Conservation (phyloP, 2,113 vertebrate genomes). For the Corythornis madagascariensis region DNA sequence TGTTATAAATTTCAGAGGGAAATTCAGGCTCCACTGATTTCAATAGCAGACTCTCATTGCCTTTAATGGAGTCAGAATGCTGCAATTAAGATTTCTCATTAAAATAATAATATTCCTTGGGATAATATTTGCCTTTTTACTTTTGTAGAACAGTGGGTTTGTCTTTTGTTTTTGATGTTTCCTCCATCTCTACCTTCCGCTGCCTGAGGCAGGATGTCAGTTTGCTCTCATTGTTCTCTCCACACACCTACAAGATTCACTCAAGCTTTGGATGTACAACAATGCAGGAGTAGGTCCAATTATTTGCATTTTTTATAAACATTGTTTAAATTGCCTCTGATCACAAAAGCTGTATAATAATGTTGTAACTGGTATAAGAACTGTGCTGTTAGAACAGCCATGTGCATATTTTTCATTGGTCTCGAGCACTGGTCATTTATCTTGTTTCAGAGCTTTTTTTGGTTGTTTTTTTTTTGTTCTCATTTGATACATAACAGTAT, state of each 20-base stretch:
- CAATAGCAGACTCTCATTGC: neutral
- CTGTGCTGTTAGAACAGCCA: conserved; percentile 38
- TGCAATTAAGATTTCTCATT: conserved; percentile 49
- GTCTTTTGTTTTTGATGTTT: conserved; percentile 59
- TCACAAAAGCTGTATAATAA: neutral
- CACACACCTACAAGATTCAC: neutral
- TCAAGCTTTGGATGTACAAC: neutral
- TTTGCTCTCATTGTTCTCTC: neutral
- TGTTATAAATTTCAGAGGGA: conserved; percentile 52
- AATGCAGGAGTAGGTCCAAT: neutral
- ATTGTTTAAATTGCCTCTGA: conserved; percentile 1
- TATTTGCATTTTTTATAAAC: conserved; percentile 25
- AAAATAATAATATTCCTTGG: conserved; percentile 46
- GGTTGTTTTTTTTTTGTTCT: conserved; percentile 8
- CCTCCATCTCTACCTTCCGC: conserved; percentile 6
- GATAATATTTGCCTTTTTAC: conserved; percentile 65
- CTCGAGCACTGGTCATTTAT: conserved; percentile 49
- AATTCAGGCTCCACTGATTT: conserved; percentile 26
- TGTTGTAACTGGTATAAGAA: conserved; percentile 23
- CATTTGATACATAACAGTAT: conserved; percentile 26
- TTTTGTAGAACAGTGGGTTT: conserved; percentile 44
- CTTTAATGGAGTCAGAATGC: conserved; percentile 59
- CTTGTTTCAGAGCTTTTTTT: neutral
- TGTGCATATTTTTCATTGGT: conserved; percentile 8
- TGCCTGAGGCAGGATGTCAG: neutral